Percentiles rank a stretch among this genome's conserved stretches.
These are phyloP conservation scores for Nomada hirtipes DNA, from an alignment of 2,888 invertebrate species.

Conservation along the genomic window DNA sequence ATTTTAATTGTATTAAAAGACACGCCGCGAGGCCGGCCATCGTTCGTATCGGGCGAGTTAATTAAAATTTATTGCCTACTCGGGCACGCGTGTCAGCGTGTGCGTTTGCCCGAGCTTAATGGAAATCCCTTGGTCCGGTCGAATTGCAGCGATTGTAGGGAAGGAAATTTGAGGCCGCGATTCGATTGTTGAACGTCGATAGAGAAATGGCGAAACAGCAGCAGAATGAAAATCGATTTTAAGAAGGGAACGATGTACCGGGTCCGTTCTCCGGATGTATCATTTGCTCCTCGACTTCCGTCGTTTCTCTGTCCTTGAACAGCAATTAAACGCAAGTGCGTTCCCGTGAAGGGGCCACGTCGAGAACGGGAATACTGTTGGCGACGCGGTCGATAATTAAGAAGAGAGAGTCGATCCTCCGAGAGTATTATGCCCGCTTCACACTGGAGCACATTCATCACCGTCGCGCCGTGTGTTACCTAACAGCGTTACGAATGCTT, in stretches of 20 bases:
- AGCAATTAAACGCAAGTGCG: slow-evolving; percentile 58
- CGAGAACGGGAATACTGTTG: slow-evolving; percentile 34
- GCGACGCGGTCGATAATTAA: slow-evolving; percentile 61
- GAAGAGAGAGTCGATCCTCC: slow-evolving; percentile 60
- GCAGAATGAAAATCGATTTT: background rate
- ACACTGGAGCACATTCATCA: slow-evolving; percentile 1
- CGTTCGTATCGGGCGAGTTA: slow-evolving; percentile 37
- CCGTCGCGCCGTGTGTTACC: background rate
- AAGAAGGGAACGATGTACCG: background rate
- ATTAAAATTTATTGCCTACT: slow-evolving; percentile 58
- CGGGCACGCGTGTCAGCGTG: slow-evolving; percentile 12
- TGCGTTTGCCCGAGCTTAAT: slow-evolving; percentile 41
- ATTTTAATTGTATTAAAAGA: slow-evolving; percentile 44
- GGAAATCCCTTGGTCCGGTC: slow-evolving; percentile 10
- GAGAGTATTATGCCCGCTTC: slow-evolving; percentile 14
- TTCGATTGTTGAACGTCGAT: background rate
- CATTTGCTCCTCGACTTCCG: slow-evolving; percentile 25
- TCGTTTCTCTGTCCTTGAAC: slow-evolving; percentile 52
- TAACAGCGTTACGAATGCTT: background rate
- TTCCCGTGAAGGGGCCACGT: slow-evolving; percentile 29
- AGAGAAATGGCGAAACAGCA: background rate
- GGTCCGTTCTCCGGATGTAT: slow-evolving; percentile 13
- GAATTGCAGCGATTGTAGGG: slow-evolving; percentile 25
- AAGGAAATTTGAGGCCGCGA: slow-evolving; percentile 20
- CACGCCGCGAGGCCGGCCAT: slow-evolving; percentile 26